Evolutionary conservation across 2,113 vertebrate species (phyloP), one percentile per base, ranked within the genome.

Genomic region (Cyanistes caeruleus): DNA sequence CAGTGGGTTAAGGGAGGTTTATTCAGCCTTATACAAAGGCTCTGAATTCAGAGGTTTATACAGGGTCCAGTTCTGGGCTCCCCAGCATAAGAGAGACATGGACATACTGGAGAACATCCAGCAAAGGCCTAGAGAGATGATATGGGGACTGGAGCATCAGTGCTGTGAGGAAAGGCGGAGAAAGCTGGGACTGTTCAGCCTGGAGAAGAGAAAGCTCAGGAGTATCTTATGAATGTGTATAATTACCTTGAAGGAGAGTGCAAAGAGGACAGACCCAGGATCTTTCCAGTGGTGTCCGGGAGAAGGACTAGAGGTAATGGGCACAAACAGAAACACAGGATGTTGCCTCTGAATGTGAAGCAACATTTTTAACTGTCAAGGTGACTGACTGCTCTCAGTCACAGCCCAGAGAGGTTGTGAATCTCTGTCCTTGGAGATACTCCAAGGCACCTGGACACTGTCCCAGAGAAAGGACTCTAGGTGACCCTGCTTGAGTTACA

Each of bases 401-500:
- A 56, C 12, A 46, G 37, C 41, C 22, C 18, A 19, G 76, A 64
- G 58, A 52, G 15, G 31, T 17, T 35, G 13, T 43, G 56, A 77
- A 56, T 69, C 63, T 62, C 55, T 7, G 9, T 85, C 22, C 63
- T 68, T 92, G 64, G 60, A 65, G 15, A 39, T 73, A 33, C 1
- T 86, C 44, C 31, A 63, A 82, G 31, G 21, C 4, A 1, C 33
- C 31, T 84, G 62, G 48, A 39, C 0, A 1, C 44, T 33, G 52
- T 83, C 48, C 56, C 0, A 0, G 52, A 46, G 72, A 78, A 21
- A 1, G 0, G 17, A 52, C 56, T 72, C 4, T 48, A 31, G 67
- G 30, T 94, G 49, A n/a, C 27, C 23, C 35, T 86, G 21, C 30
- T 64, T 73, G 73, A 73, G 52, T 62, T 63, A n/a, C 2, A 3